Percentiles rank a stretch among this genome's conserved stretches.
Conservation (phyloP, 2,797 vertebrate species). For the Microctenopoma stevenorrisi region DNA sequence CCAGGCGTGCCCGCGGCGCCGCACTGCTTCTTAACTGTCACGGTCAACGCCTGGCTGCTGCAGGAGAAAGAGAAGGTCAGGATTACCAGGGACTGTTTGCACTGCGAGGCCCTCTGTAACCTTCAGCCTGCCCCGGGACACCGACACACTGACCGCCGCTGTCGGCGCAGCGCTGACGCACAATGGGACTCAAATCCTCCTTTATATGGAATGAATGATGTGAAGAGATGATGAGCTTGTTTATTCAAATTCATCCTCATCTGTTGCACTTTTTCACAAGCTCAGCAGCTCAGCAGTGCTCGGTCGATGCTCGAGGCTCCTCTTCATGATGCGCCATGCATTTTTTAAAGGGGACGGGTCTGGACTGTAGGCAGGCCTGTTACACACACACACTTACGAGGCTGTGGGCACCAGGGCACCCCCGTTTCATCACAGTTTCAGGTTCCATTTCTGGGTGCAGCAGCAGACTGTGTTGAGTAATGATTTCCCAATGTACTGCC, state of each 20-base stretch:
- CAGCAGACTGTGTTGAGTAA: no score
- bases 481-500: no score
- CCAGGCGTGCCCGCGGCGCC: constrained; percentile 62
- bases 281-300: no score
- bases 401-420: no score
- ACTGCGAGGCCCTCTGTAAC: constrained; percentile 48
- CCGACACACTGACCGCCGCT: constrained; percentile 49
- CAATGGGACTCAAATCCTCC: constrained; percentile 2
- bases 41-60: constrained; percentile 58
- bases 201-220: background rate
- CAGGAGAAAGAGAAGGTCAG: constrained; percentile 62
- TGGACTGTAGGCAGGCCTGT: no score
- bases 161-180: constrained; percentile 21
- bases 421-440: no score
- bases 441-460: no score
- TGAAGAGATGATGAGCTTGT: background rate
- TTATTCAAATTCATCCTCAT: constrained; percentile 48
- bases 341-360: no score
- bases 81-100: constrained; percentile 72
- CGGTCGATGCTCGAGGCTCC: no score
- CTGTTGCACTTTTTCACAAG: constrained; percentile 20
- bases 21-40: constrained; percentile 63
- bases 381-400: no score
- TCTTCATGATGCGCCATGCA: no score
- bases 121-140: constrained; percentile 73